Evolutionary conservation across 2,797 vertebrate genomes (phyloP), one percentile per base, ranked within the genome.

Genomic region (Rhinoraja longicauda): DNA sequence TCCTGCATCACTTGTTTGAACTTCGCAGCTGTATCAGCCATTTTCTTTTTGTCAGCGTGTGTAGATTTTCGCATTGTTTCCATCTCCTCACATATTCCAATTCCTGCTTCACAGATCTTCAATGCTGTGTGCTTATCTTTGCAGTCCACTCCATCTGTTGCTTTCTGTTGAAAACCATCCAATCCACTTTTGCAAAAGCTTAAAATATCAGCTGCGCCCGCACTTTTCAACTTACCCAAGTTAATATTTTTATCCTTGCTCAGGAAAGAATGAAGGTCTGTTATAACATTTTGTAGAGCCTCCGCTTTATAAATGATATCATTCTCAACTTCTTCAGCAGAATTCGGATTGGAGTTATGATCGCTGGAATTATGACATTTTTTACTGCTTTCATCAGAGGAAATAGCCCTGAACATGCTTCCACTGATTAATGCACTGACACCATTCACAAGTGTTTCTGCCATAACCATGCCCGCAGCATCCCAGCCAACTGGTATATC

Each of bases 61-160:
- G 84, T 59, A 90, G 93, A 45, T 93, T 79, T 12, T 93, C 93
- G 26, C 93, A 93, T 36, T 78, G 76, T 93, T 93, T 86, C 45
- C 93, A 86, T 77, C 81, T 93, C 15, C 93, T 29, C 90, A 93
- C 94, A 93, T 93, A 94, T 86, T 94, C 93, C 73, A 88, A 86
- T 78, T 94, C 82, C 15, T 93, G 93, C 57, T 93, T 93, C 77
- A 93, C 93, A 81, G 39, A 53, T 81, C 36, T 81, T 7, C 17
- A 45, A 1, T 21, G 39, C 17, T 6, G 6, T 19, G 2, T 8
- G 1, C 78, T 81, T 81, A 19, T 81, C 78, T 7, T 39, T 21
- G 39, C 78, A 81, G 45, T 81, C 19, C 21, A 2, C 39, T 26
- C 19, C 78, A 45, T 21, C 45, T 81, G 1, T 21, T 45, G 78